Evolutionary conservation across 2,113 vertebrate genomes (phyloP), one percentile per base, ranked within the genome.

Genomic region (Plecotus auritus): DNA sequence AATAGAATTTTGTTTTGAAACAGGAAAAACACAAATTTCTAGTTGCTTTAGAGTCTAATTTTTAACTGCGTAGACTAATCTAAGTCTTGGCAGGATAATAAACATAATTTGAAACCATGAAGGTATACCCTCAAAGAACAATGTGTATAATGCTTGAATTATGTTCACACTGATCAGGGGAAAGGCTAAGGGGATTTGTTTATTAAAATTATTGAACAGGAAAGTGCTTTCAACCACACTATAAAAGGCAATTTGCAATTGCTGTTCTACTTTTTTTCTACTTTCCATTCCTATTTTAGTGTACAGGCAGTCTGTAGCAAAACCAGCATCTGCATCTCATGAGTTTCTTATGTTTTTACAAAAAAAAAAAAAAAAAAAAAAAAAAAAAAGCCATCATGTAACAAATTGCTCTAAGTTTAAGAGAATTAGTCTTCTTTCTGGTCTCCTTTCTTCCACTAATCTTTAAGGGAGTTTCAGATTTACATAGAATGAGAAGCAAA

Each of bases 141-240:
- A 83, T 87, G 81, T 69, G 49, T 67, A 70, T 82, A 95, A 94
- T 82, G 76, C 76, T 88, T 88, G 77, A 96, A 67, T 96, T 96
- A 85, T 90, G 89, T 87, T 96, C 93, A 73, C 74, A 90, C 72
- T 93, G 87, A 91, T 82, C 12, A 2, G 18, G n/a, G 59, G 37
- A 45, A 45, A 37, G 40, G 28, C 67, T 80, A 56, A 49, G 70
- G 64, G 76, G 18, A 45, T 85, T 95, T 91, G 69, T 81, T 97
- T 95, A 96, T 93, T 96, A 96, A 92, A 96, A 96, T 94, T 93
- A 93, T 94, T 96, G 92, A 94, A 94, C 77, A 88, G 76, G 81
- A 88, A 95, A 97, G 72, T 90, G 51, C 64, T 77, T 96, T 90
- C 74, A 87, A 95, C 93, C 67, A 45, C 54, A 95, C 85, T 59